Evolutionary conservation across 2,797 vertebrate genomes (phyloP), one percentile per base, ranked within the genome.

Genomic region (Botia kubotai): DNA sequence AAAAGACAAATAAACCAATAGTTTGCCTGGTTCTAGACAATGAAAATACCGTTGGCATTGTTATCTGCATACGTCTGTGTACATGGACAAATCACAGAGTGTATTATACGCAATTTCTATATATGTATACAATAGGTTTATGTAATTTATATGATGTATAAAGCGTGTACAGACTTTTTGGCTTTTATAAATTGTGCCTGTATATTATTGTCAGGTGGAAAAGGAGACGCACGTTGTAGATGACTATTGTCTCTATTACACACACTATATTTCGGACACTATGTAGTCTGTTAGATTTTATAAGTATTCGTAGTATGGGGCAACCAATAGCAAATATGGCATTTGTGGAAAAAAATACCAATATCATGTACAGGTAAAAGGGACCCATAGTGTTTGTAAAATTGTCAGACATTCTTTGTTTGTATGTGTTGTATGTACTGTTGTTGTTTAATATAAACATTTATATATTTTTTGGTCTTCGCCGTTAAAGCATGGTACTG

Each of bases 251-350:
- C 97, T 98, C 98, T 98, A 98, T 92, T 95, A 96, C 96, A 96
- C 95, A 96, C 96, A 96, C 95, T 85, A 80, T 98, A 98, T 96
- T 96, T 95, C 96, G 97, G 98, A 99, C 98, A 99, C 98, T 99
- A 97, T 99, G 98, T 99, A 99, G 98, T 99, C 97, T 99, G 96
- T 93, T 98, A 99, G 98, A 97, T 98, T 99, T 99, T 97, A 98
- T 98, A 98, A 97, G 95, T 95, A 98, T 96, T 95, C 96, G 95
- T 98, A 97, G 97, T 96, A 94, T 88, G 95, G 96, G 95, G 94
- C 94, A 95, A 93, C 90, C 96, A 97, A 36, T 39, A 6, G 97
- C 96, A 92, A 96, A 96, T 97, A 97, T 94, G 93, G 95, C 88
- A 91, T 88, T 92, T 96, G 95, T 94, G 92, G 95, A 95, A 94